Evolutionary conservation across 2,797 vertebrate genomes (phyloP), one percentile per base, ranked within the genome.

Genomic region (Percopsis omiscomaycus): DNA sequence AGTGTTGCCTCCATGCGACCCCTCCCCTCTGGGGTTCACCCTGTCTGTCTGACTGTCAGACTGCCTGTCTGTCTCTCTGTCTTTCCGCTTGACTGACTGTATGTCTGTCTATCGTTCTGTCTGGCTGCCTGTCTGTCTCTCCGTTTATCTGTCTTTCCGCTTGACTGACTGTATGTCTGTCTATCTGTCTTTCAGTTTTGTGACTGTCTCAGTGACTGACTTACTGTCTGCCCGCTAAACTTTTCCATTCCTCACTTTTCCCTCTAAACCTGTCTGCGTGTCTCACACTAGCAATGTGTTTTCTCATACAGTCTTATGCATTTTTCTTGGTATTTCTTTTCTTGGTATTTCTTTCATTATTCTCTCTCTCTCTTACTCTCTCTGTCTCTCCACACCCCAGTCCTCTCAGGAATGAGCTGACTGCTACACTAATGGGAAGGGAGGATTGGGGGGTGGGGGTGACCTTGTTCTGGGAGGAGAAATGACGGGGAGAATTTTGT

Each of bases 401-500:
- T 75, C 79, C 74, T 60, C 72, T 64, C 2, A 78, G 79, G 81
- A 84, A 80, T 84, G 82, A 82, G 82, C 74, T 84, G 74, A 80
- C 75, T 73, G 50, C 69, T 1, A 68, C 45, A 27, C 58, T 68
- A 15, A 45, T 53, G 28, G 11, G 47, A 61, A 61, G 56, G 37
- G 63, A 22, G 61, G 61, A 15, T 45, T 3, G 16, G 3, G 52
- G 13, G 22, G 58, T 13, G 8, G 13, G 28, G 22, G 4, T 53
- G 29, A 30, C 49, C 6, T n/a, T 44, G 54, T 57, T 9, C 54
- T 37, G 32, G 61, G 58, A 68, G 56, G 53, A 42, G 69, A 66
- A 66, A 54, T 61, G 62, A 50, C 63, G 69, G 58, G 64, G 14
- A 56, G 15, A 50, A 59, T 74, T 52, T 47, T 76, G 64, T n/a